A percentile compares a stretch with the other conserved stretches of the same genome.
Evolutionary conservation across 1,140 invertebrate species (phyloP).

Genomic region (Psilanteris sp.): DNA sequence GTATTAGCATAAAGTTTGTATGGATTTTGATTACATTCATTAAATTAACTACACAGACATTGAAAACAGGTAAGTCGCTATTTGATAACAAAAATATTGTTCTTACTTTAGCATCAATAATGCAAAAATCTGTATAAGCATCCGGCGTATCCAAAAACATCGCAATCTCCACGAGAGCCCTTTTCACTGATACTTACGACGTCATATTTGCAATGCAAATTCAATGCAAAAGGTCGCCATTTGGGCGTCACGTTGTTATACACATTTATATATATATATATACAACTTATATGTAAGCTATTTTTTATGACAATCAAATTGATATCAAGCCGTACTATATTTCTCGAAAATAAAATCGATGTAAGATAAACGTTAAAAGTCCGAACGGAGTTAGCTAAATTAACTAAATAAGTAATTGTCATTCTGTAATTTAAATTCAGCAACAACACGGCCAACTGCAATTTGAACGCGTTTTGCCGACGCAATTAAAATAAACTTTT

Average conservation of each 20-base stretch:
- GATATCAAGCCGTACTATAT: constrained; percentile 55
- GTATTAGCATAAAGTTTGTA: too few species aligned
- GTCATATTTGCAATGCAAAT: constrained; percentile 60
- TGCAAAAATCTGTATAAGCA: constrained; percentile 53
- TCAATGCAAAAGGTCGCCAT: constrained; percentile 51
- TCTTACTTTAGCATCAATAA: constrained; percentile 24
- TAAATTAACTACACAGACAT: too few species aligned
- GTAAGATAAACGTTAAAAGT: too few species aligned
- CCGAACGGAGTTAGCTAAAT: too few species aligned
- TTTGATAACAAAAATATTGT: constrained; percentile 24
- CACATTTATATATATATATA: constrained; percentile 32
- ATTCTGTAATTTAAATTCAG: too few species aligned
- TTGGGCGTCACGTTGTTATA: constrained; percentile 40
- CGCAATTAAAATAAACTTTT: too few species aligned
- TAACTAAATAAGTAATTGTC: too few species aligned
- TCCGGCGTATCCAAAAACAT: constrained; percentile 26
- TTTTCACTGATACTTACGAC: constrained; percentile 52
- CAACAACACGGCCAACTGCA: too few species aligned
- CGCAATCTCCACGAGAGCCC: constrained; percentile 13
- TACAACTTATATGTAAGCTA: constrained; percentile 1
- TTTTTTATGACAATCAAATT: constrained; percentile 64
- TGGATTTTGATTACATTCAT: too few species aligned
- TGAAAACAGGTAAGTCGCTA: too few species aligned
- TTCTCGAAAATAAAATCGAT: constrained; percentile 55
- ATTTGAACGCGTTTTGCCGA: too few species aligned